phyloP scores from a whole-genome alignment of 2,113 vertebrate genomes.

The Gadus chalcogrammus region DNA sequence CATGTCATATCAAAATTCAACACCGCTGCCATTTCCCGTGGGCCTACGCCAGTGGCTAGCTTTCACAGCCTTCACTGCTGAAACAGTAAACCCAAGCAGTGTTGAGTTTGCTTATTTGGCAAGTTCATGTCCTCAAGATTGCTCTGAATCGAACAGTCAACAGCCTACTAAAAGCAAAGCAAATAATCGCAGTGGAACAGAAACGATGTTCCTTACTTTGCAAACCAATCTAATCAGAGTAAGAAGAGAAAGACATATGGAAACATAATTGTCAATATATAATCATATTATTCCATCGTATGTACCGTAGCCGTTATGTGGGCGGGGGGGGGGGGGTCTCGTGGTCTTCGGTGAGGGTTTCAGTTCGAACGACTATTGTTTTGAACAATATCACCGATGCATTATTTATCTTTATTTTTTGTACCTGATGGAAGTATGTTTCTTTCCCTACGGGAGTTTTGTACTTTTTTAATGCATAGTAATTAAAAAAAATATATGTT shows the following conservation, averaged over 20 bases:
- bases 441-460: too few species aligned
- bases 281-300: too few species aligned
- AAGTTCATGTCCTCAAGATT: slow-evolving; percentile 22
- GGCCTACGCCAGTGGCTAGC: slow-evolving; percentile 24
- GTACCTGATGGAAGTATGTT: too few species aligned
- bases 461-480: too few species aligned
- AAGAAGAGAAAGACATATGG: slow-evolving; percentile 14
- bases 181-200: slow-evolving; percentile 21
- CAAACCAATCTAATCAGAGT: slow-evolving; percentile 14
- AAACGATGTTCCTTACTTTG: slow-evolving; percentile 21
- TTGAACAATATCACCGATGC: too few species aligned
- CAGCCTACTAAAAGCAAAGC: slow-evolving; percentile 14
- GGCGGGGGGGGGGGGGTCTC: too few species aligned
- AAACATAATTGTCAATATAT: background rate
- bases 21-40: slow-evolving; percentile 19
- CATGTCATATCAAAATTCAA: slow-evolving; percentile 24
- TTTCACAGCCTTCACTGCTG: slow-evolving; percentile 27
- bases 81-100: slow-evolving; percentile 10
- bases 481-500: too few species aligned
- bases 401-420: too few species aligned
- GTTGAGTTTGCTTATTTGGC: slow-evolving; percentile 20
- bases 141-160: slow-evolving; percentile 18
- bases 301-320: too few species aligned
- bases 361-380: too few species aligned
- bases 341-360: too few species aligned